Evolutionary conservation across 2,797 vertebrate species (phyloP).

Genomic region (Gymnodraco acuticeps): DNA sequence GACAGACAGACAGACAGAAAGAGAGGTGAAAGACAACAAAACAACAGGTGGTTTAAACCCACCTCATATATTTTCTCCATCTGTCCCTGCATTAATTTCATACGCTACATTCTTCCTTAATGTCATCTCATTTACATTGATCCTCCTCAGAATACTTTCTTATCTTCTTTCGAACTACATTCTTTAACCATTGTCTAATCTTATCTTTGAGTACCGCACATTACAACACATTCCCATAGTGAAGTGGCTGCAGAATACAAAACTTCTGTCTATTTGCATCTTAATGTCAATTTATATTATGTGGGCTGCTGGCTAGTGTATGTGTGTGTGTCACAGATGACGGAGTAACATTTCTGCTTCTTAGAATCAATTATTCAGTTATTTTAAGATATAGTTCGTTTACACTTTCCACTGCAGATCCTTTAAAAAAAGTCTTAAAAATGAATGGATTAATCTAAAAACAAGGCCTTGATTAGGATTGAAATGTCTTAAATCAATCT

Average conservation of each 20-base stretch:
- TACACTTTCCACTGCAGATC: neutral
- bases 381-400: slow-evolving; percentile 1
- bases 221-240: neutral
- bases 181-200: neutral
- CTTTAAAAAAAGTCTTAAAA: too few relatives aligned
- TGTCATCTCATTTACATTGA: slow-evolving; percentile 13
- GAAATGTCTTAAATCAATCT: too few relatives aligned
- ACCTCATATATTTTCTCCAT: slow-evolving; percentile 12
- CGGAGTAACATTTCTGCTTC: neutral
- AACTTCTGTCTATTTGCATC: slow-evolving; percentile 46
- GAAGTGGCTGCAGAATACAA: slow-evolving; percentile 15
- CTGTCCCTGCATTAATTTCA: slow-evolving; percentile 19
- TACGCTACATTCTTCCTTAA: slow-evolving; percentile 25
- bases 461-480: too few relatives aligned
- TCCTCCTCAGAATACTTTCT: neutral
- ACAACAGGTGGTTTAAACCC: slow-evolving; percentile 38
- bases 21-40: neutral
- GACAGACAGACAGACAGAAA: neutral
- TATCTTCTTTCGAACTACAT: neutral
- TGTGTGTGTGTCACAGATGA: slow-evolving; percentile 19
- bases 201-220: slow-evolving; percentile 9
- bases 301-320: slow-evolving; percentile 43
- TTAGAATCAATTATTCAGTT: neutral
- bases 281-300: slow-evolving; percentile 55
- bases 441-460: too few relatives aligned